Evolutionary conservation across 1,140 invertebrate genomes (phyloP), one percentile per base, ranked within the genome.

Genomic region (Papilio polytes): DNA sequence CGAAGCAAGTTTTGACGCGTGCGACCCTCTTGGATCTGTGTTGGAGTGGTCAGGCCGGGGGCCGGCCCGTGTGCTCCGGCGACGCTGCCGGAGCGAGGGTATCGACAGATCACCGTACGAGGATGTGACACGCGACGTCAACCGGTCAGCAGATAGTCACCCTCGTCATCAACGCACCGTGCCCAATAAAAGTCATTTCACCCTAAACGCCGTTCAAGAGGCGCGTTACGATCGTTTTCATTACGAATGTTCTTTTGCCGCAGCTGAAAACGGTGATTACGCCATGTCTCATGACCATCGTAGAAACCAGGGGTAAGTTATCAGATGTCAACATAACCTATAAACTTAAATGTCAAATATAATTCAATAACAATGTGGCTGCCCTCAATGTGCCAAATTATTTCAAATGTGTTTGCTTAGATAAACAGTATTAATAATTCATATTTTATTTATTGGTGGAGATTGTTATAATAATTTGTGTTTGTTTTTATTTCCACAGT

Each of bases 91-190:
- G 81, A 94, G 92, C 83, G 92, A 94, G 82, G 92, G 93, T 59
- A 85, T 94, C 15, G 92, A 94, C 84, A 87, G 92, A 12, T 94
- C 92, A 80, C 93, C 93, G 36, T 94, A 93, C 82, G 93, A 94
- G 86, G 92, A 94, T 92, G 93, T 83, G 73, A 87, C 85, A 83
- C 87, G 88, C 41, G 90, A 92, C 74, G 72, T 81, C 22, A 85
- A 85, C 59, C 87, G 90, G 51, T 91, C 87, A 48, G 85, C 89
- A 31, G 91, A 93, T 78, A 85, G 84, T 63, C 83, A 82, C 63
- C 81, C 83, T 84, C 86, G 90, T 56, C 84, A 88, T 74, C 82
- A 89, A 76, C 88, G 90, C 48, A 83, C 86, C 72, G 82, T 88
- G 41, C 85, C 92, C 13, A 89, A 91, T 82, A 94, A 93, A 80